phyloP scores from a whole-genome alignment of 2,797 vertebrate species.

The Liparis tanakae region DNA sequence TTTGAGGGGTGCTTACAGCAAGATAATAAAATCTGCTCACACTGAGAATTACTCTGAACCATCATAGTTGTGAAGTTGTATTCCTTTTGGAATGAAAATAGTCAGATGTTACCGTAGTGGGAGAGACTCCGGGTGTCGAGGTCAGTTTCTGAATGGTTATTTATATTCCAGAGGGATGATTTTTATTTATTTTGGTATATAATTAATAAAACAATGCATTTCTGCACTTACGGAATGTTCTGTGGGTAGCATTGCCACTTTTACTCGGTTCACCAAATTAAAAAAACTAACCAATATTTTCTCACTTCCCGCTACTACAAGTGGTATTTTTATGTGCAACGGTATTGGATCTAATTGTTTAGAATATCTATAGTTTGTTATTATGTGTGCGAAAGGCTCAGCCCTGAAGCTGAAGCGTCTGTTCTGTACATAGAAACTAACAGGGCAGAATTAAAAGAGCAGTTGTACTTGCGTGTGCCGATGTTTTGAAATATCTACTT shows the following conservation, averaged over 20 bases:
- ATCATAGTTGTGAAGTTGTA: conserved; percentile 21
- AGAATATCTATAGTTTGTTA: neutral
- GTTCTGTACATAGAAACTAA: neutral
- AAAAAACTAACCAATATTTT: neutral
- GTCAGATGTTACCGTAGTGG: neutral
- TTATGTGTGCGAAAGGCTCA: conserved; percentile 1
- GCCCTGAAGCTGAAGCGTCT: conserved; percentile 3
- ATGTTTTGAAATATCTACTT: conserved; percentile 7
- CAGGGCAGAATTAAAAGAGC: neutral
- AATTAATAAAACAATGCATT: neutral
- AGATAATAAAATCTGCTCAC: conserved; percentile 18
- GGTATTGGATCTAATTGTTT: neutral
- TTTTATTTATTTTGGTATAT: neutral
- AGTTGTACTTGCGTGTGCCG: neutral
- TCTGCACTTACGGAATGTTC: neutral
- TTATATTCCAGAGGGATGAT: neutral
- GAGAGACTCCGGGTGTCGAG: neutral
- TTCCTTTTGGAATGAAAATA: conserved; percentile 25
- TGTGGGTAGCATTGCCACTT: neutral
- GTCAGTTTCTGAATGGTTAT: conserved; percentile 4
- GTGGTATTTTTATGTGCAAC: conserved; percentile 1
- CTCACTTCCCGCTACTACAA: neutral
- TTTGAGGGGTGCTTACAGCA: conserved; percentile 6
- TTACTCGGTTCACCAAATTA: neutral
- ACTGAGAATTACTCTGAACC: neutral